These are phyloP conservation scores for Myotis planiceps DNA, from an alignment of 2,797 vertebrate genomes.

Conservation along the genomic window DNA sequence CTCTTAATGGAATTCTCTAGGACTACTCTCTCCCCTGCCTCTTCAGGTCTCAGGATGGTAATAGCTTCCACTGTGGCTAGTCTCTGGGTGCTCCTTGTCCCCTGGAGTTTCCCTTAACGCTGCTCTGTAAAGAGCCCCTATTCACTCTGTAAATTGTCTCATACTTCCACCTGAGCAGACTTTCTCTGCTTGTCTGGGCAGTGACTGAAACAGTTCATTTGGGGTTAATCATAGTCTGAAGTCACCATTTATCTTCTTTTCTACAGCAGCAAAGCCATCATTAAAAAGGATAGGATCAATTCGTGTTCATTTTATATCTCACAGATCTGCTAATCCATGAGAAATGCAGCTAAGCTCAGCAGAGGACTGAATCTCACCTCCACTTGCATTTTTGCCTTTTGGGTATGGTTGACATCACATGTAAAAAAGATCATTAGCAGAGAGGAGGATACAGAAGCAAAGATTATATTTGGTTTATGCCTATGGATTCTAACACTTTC, in stretches of 20 bases:
- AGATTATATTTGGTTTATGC: background rate
- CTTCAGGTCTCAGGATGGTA: background rate
- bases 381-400: slow-evolving; percentile 8
- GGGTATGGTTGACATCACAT: slow-evolving; percentile 1
- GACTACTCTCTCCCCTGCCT: background rate
- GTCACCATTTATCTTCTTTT: slow-evolving; percentile 69
- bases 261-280: slow-evolving; percentile 64
- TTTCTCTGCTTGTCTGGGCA: background rate
- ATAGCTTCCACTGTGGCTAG: background rate
- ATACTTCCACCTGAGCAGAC: background rate
- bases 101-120: background rate
- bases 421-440: slow-evolving; percentile 38
- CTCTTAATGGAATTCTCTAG: background rate
- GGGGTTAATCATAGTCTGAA: slow-evolving; percentile 69
- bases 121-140: background rate
- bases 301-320: slow-evolving; percentile 65
- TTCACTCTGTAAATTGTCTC: background rate
- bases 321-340: slow-evolving; percentile 59
- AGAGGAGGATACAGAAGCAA: background rate
- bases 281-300: slow-evolving; percentile 66
- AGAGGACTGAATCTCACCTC: slow-evolving; percentile 37
- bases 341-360: slow-evolving; percentile 43
- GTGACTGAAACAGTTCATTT: slow-evolving; percentile 44
- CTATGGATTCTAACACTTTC: background rate
- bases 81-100: background rate